phyloP scores from a whole-genome alignment of 2,888 invertebrate species.

The Phaedon cochleariae region DNA sequence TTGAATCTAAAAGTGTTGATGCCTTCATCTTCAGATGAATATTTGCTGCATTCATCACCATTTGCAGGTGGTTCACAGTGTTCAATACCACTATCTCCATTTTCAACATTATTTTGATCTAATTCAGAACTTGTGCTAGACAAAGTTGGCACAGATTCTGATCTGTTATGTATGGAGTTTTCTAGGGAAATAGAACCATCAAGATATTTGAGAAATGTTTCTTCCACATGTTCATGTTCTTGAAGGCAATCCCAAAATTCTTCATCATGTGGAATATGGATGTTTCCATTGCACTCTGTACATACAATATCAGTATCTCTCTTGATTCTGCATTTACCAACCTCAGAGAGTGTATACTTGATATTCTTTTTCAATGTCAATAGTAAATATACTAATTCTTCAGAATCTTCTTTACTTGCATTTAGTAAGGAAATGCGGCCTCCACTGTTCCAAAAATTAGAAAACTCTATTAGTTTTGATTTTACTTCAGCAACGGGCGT shows the following conservation, averaged over 20 bases:
- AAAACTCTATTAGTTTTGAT: conserved; percentile 41
- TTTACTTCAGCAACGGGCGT: conserved; percentile 26
- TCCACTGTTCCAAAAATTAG: conserved; percentile 41
- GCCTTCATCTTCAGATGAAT: conserved; percentile 18
- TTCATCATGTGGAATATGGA: conserved; percentile 33
- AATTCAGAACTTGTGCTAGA: conserved; percentile 8
- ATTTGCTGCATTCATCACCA: conserved; percentile 1
- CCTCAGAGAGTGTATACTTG: conserved; percentile 38
- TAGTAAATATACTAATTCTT: conserved; percentile 41
- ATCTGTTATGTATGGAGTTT: conserved; percentile 5
- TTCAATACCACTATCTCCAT: conserved; percentile 39
- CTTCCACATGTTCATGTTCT: conserved; percentile 48
- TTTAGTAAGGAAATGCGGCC: conserved; percentile 38
- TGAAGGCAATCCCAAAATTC: conserved; percentile 46
- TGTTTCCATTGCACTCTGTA: conserved; percentile 39
- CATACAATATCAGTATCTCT: conserved; percentile 37
- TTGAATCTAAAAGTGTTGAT: conserved; percentile 48
- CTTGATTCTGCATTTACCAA: conserved; percentile 33
- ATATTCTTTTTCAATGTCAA: conserved; percentile 44
- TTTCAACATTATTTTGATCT: conserved; percentile 13
- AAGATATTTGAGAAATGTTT: conserved; percentile 34
- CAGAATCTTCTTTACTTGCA: conserved; percentile 32
- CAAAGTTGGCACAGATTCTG: not conserved
- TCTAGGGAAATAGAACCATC: conserved; percentile 6
- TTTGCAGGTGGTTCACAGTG: conserved; percentile 24